Percentiles rank a stretch among this genome's conserved stretches.
Conservation (phyloP, 2,888 invertebrate genomes). For the Nomada flava region DNA sequence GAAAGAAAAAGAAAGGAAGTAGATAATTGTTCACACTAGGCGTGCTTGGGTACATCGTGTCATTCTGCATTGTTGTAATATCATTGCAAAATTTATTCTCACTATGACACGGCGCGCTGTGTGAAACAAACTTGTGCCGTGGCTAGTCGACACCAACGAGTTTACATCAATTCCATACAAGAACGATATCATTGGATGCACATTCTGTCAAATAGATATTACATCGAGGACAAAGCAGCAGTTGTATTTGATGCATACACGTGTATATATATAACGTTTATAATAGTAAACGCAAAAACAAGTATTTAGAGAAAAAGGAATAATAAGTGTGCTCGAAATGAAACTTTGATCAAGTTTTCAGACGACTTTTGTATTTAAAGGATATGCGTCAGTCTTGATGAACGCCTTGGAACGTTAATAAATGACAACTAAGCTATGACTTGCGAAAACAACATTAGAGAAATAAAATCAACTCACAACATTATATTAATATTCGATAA, state of each 20-base stretch:
- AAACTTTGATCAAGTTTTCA: not conserved
- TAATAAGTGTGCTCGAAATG: conserved; percentile 9
- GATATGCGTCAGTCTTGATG: conserved; percentile 7
- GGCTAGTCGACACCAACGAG: conserved; percentile 47
- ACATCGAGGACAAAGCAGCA: conserved; percentile 15
- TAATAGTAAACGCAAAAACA: not conserved
- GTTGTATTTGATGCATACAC: conserved; percentile 32
- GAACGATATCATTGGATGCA: conserved; percentile 61
- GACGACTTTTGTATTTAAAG: not conserved
- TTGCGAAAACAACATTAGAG: not conserved
- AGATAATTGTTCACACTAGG: conserved; percentile 52
- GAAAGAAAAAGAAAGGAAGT: conserved; percentile 8
- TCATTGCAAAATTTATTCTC: conserved; percentile 26
- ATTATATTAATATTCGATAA: not conserved
- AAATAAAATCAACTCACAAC: not conserved
- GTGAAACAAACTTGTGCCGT: conserved; percentile 23
- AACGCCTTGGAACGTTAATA: conserved; percentile 3
- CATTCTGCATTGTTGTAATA: conserved; percentile 39
- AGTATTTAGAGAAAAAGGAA: not conserved
- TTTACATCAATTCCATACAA: conserved; percentile 44
- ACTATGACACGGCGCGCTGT: conserved; percentile 12
- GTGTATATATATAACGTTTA: not conserved
- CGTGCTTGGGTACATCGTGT: conserved; percentile 61
- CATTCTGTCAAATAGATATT: conserved; percentile 27
- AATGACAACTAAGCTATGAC: not conserved